Evolutionary conservation across 2,888 invertebrate genomes (phyloP), one percentile per base, ranked within the genome.

Genomic region (Phortica okadai): DNA sequence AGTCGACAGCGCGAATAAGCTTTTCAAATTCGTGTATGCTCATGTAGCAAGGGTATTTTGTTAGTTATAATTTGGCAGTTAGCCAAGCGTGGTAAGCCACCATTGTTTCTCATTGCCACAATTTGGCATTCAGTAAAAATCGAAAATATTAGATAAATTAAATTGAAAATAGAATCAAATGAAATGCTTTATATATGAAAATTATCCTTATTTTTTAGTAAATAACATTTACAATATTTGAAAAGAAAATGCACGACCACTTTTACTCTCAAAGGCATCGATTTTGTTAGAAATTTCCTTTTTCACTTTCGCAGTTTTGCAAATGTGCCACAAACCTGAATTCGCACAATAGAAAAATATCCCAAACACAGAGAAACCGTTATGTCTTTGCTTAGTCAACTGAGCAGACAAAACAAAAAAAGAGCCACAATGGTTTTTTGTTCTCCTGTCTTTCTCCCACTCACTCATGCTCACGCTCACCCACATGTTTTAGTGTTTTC

Each of bases 201-300:
- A 33, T 33, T 33, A 33, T 33, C 3, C 33, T 2, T 33, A 33
- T 33, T 33, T 33, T 33, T 5, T 33, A 33, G 4, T 33, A 33
- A 33, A 33, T 5, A 33, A 33, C 33, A 33, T 33, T 33, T 33
- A 4, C 33, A 33, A 21, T 21, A 21, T 21, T 21, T 21, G 21
- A 21, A 21, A 21, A 21, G 21, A 21, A 33, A 33, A 4, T 33
- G 33, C 2, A 1, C 50, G 50, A 8, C 5, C n/a, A 67, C 44
- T 67, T 67, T 67, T n/a, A 67, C 67, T 67, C 67, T 67, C 67
- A 6, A 14, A 50, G 14, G n/a, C 67, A 67, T 67, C 21, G 67
- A 67, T 67, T 67, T 67, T 67, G 16, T 67, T 44, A 33, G 2
- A 11, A n/a, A 41, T 44, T 41, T 14, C 41, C 14, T 64, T 41